Conservation (phyloP, 1,140 invertebrate species). For the Monomorium pharaonis region DNA sequence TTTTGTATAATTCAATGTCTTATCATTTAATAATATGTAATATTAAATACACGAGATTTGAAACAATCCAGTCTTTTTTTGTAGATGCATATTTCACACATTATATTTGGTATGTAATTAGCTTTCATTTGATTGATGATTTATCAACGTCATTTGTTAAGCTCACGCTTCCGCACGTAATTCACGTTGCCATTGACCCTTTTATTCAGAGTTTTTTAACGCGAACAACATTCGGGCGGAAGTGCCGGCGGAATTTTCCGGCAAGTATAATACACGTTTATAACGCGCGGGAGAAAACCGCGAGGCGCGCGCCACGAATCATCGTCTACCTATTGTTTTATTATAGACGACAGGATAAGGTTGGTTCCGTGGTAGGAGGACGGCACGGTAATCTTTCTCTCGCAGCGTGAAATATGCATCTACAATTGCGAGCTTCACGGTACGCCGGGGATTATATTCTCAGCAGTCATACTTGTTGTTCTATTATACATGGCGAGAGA, state of each 20-base stretch:
- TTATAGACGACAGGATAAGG: constrained; percentile 61
- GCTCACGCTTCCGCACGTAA: constrained; percentile 17
- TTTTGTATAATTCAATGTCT: neutral
- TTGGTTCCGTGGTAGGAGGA: constrained; percentile 35
- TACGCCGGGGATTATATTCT: constrained; percentile 56
- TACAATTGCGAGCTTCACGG: constrained; percentile 55
- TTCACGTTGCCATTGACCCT: constrained; percentile 28
- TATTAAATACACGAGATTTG: no score
- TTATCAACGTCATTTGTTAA: constrained; percentile 56
- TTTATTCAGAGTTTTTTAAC: constrained; percentile 43
- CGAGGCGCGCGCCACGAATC: constrained; percentile 40
- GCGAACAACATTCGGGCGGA: constrained; percentile 10
- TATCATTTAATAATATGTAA: neutral
- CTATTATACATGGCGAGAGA: constrained; percentile 55
- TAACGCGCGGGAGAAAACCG: constrained; percentile 33
- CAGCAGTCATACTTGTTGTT: constrained; percentile 59
- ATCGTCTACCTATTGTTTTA: constrained; percentile 57
- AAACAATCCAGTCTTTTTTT: neutral
- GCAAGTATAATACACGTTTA: constrained; percentile 56
- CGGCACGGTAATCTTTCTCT: constrained; percentile 56
- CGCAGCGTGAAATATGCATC: constrained; percentile 54
- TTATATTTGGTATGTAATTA: neutral
- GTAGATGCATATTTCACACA: neutral
- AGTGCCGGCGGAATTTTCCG: constrained; percentile 43
- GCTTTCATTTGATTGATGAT: constrained; percentile 33